Base-by-base conservation (phyloP, 2,888 invertebrate species). In the Cremastinae sp. region DNA sequence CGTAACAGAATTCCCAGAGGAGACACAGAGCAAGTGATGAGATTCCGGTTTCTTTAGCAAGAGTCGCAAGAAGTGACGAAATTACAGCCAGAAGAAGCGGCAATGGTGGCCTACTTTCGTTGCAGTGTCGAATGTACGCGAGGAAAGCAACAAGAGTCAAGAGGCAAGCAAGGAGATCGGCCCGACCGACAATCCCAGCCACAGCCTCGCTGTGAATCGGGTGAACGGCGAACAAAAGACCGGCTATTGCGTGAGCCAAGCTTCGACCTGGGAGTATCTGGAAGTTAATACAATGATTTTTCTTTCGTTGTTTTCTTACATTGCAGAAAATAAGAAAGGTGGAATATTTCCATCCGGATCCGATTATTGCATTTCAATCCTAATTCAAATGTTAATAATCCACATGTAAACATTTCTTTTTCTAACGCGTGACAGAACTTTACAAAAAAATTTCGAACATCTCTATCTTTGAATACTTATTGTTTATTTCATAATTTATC, bases 121-220 rank as follows among this genome's bases (percentile, higher is more conserved):
- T 87, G 84, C 85, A 91, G 90, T 97, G 97, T 79, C 94, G 93
- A 84, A 94, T 93, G 90, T 98, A 98, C 61, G 95, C 93, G 83
- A 97, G 92, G 88, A 98, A 95, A 81, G 97, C 95, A 78, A 96
- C 91, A 76, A 98, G 93, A 90, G 97, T 97, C 90, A 97, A 95
- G 84, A 97, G 94, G 88, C 97, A 97, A 10, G 98, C 96, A 22
- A 97, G 95, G 49, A 98, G 91, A 90, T 99, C 99, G 1, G 98
- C 98, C 70, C 98, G 93, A 1, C 99, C 99, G 10, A 99, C 98
- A 59, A 98, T 93, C 20, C 97, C 97, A 0, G 98, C 97, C 37
- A 98, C 98, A 0, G 98, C 98, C 90, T 99, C 99, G 2, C 97
- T 96, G 91, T 98, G 98, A 83, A 99, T 94, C 10, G 98, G 98